Percentiles rank a stretch among this genome's conserved stretches.
Conservation (phyloP, 2,797 vertebrate species). For the Phoeniculus purpureus region DNA sequence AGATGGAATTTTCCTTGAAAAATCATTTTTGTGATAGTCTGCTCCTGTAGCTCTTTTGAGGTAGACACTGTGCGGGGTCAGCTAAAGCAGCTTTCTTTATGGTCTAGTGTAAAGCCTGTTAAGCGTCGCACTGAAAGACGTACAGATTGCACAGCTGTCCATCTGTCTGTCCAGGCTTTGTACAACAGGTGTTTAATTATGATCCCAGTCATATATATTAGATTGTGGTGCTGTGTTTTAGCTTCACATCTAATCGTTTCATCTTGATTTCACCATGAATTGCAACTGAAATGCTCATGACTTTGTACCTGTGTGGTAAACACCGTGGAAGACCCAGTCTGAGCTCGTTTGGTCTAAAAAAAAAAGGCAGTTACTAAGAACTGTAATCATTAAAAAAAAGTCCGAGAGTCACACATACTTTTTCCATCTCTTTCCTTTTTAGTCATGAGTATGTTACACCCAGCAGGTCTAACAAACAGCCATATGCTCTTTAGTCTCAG, state of each 20-base stretch:
- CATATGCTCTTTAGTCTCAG: conserved; percentile 65
- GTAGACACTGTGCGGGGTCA: not conserved
- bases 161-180: conserved; percentile 8
- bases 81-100: not conserved
- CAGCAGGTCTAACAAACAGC: conserved; percentile 50
- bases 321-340: not conserved
- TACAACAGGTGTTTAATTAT: conserved; percentile 38
- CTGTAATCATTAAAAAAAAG: not conserved
- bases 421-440: not conserved
- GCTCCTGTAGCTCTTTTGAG: not conserved
- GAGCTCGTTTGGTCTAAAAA: not conserved
- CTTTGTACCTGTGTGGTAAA: not conserved
- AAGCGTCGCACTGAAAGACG: not conserved
- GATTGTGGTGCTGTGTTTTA: not conserved
- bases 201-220: not conserved
- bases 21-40: not conserved
- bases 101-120: not conserved
- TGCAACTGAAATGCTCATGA: not conserved
- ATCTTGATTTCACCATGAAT: not conserved
- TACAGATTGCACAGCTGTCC: not conserved
- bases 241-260: conserved; percentile 2
- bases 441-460: conserved; percentile 20
- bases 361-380: not conserved
- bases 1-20: not conserved
- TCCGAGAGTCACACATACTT: not conserved